Percentiles rank a stretch among this genome's conserved stretches.
phyloP scores from a whole-genome alignment of 23 tunicate species.

The Corella eumyota region DNA sequence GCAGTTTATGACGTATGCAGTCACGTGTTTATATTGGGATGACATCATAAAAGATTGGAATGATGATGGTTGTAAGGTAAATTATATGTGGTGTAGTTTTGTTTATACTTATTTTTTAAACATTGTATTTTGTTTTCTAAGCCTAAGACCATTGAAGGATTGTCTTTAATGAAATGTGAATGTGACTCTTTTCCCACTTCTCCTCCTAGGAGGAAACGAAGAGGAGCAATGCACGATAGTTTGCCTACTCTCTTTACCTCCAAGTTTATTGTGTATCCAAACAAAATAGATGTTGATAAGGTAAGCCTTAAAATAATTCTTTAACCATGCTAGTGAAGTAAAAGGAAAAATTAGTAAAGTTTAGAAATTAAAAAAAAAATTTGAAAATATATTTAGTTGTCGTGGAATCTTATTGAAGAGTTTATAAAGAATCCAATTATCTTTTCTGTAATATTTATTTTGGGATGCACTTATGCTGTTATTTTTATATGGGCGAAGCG shows the following conservation, averaged over 20 bases:
- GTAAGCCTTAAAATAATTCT: background rate
- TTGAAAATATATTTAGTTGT: background rate
- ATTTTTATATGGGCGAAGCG: background rate
- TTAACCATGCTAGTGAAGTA: background rate
- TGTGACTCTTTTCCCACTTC: background rate
- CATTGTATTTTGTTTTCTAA: background rate
- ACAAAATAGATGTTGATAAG: background rate
- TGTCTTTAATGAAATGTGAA: background rate
- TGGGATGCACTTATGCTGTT: background rate
- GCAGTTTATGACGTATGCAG: constrained; percentile 3
- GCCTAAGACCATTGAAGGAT: background rate
- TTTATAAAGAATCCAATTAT: background rate
- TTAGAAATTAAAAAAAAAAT: background rate
- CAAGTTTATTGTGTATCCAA: background rate
- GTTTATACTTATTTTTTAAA: background rate
- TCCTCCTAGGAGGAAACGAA: background rate
- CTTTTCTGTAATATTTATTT: background rate
- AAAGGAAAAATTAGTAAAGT: background rate
- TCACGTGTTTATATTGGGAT: constrained; percentile 12
- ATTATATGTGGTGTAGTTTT: background rate
- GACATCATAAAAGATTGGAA: constrained; percentile 9
- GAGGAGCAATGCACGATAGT: background rate
- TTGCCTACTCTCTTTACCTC: background rate
- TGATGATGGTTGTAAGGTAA: constrained; percentile 10
- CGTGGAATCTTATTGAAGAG: background rate